A percentile compares a stretch with the other conserved stretches of the same genome.
phyloP scores from a whole-genome alignment of 2,888 invertebrate species.

The Orgyia antiqua region DNA sequence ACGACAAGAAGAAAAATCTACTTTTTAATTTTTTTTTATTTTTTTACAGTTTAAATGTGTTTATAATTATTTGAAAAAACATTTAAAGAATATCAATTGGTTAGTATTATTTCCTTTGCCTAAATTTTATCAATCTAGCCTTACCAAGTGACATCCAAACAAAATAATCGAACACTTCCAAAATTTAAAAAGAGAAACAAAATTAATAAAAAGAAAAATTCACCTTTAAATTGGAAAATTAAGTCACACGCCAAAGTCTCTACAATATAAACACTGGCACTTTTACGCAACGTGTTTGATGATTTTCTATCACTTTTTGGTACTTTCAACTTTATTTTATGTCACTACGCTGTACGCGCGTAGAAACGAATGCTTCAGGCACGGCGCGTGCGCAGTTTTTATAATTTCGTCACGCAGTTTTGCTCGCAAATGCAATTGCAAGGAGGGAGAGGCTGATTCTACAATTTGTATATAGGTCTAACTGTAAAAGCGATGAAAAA shows the following conservation, averaged over 20 bases:
- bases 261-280: slow-evolving; percentile 68
- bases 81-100: no score
- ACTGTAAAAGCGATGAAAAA: no score
- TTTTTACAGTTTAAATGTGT: no score
- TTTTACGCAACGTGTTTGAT: slow-evolving; percentile 65
- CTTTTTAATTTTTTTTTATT: no score
- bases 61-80: no score
- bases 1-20: no score
- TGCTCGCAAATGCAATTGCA: slow-evolving; percentile 36
- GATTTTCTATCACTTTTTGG: slow-evolving; percentile 29
- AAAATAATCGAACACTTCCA: no score
- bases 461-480: no score
- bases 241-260: slow-evolving; percentile 73
- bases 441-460: slow-evolving; percentile 8
- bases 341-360: slow-evolving; percentile 44
- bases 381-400: slow-evolving; percentile 50
- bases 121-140: no score
- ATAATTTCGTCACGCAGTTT: slow-evolving; percentile 69
- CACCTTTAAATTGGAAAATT: slow-evolving; percentile 70
- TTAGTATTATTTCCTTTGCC: no score
- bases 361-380: slow-evolving; percentile 48
- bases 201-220: slow-evolving; percentile 28
- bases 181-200: no score
- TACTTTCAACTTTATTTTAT: slow-evolving; percentile 19
- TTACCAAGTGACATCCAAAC: no score